phyloP scores from a whole-genome alignment of 2,113 vertebrate genomes.

The Phylloscopus trochiloides region DNA sequence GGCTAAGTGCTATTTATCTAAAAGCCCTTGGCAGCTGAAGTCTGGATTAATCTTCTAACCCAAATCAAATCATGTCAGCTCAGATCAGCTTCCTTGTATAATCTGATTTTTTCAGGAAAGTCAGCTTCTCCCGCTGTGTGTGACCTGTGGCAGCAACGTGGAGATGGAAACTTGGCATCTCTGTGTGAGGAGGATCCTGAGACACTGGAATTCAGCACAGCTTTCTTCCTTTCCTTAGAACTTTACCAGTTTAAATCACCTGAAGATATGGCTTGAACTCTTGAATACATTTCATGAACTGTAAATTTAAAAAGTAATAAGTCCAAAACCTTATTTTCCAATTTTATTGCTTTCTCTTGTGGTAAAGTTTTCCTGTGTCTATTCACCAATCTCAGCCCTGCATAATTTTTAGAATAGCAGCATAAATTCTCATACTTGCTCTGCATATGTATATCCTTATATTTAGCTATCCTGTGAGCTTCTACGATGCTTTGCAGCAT shows the following conservation, averaged over 20 bases:
- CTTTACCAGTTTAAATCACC: background rate
- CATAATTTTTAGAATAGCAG: background rate
- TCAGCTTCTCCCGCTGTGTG: slow-evolving; percentile 29
- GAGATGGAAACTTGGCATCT: slow-evolving; percentile 26
- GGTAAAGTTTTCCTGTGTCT: background rate
- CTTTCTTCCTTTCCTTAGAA: background rate
- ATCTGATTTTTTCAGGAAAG: slow-evolving; percentile 60
- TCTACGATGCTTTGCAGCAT: background rate
- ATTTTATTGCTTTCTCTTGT: background rate
- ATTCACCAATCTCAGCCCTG: background rate
- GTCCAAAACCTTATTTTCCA: background rate
- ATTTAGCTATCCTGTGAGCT: background rate
- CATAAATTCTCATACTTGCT: background rate
- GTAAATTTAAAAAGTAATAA: background rate
- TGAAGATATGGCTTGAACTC: background rate
- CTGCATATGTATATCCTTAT: background rate
- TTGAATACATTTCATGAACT: background rate
- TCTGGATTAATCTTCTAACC: slow-evolving; percentile 57
- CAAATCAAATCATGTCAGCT: slow-evolving; percentile 70
- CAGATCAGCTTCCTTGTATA: slow-evolving; percentile 51
- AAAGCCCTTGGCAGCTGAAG: slow-evolving; percentile 63
- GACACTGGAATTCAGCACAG: background rate
- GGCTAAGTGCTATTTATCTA: slow-evolving; percentile 64
- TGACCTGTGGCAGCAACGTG: slow-evolving; percentile 16
- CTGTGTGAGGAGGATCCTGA: background rate